Evolutionary conservation across 2,888 invertebrate genomes (phyloP).

Genomic region (Hesperia comma): DNA sequence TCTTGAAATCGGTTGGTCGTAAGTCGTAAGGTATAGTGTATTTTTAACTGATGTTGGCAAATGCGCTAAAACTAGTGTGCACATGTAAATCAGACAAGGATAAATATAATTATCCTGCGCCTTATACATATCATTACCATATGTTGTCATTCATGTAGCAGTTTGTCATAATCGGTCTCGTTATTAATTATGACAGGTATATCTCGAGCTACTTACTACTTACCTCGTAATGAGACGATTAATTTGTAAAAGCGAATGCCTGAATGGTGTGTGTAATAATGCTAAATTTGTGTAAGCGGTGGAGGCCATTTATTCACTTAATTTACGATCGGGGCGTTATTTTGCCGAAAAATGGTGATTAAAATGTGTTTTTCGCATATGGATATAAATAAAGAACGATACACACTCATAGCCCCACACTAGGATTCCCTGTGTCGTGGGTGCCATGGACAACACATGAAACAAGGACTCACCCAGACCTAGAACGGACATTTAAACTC

Average conservation of each 20-base stretch:
- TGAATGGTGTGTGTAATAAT: constrained; percentile 29
- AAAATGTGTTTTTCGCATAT: constrained; percentile 55
- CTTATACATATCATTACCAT: constrained; percentile 4
- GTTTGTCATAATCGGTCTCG: constrained; percentile 43
- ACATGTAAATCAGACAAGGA: neutral
- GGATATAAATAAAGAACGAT: no score
- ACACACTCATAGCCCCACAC: no score
- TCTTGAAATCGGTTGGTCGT: no score
- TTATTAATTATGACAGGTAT: constrained; percentile 46
- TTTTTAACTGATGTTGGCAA: neutral
- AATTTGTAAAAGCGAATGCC: constrained; percentile 55
- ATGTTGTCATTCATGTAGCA: constrained; percentile 22
- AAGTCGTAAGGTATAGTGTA: no score
- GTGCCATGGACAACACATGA: no score
- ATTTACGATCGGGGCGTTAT: constrained; percentile 16
- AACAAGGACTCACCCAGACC: no score
- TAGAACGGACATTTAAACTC: no score
- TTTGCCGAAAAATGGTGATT: constrained; percentile 43
- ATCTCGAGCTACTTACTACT: constrained; percentile 47
- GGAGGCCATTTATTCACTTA: constrained; percentile 32
- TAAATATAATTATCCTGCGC: constrained; percentile 1
- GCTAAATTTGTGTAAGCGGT: constrained; percentile 39
- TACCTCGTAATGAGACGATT: constrained; percentile 49
- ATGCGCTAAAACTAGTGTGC: neutral
- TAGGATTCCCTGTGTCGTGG: no score